Percentiles rank a stretch among this genome's conserved stretches.
phyloP scores from a whole-genome alignment of 2,113 vertebrate genomes.

The Psettodes erumei region DNA sequence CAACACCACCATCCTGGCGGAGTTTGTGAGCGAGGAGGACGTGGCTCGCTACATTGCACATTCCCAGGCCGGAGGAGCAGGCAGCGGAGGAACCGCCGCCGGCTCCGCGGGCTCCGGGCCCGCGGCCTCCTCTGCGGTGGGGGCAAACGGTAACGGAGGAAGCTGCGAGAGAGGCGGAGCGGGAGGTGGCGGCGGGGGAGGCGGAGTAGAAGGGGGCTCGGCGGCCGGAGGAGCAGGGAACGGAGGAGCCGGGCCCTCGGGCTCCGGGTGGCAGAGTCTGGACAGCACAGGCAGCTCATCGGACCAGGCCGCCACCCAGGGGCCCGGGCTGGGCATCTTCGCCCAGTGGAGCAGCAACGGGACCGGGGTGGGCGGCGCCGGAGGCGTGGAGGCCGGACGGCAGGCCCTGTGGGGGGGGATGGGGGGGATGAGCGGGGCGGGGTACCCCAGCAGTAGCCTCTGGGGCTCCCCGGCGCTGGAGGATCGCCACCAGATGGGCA shows the following conservation, averaged over 20 bases:
- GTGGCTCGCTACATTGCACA: conserved; percentile 98
- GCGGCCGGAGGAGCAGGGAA: conserved; percentile 58
- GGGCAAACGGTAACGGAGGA: conserved; percentile 68
- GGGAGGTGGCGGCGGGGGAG: conserved; percentile 49
- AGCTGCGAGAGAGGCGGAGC: conserved; percentile 79
- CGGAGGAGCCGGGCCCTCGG: conserved; percentile 62
- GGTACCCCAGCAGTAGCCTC: conserved; percentile 91
- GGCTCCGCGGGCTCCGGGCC: conserved; percentile 78
- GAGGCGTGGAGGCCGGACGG: conserved; percentile 86
- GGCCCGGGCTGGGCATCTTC: conserved; percentile 91
- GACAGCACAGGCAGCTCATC: conserved; percentile 93
- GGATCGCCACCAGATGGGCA: conserved; percentile 98
- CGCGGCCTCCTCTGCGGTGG: conserved; percentile 82
- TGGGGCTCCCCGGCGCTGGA: conserved; percentile 95
- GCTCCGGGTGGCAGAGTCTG: conserved; percentile 93
- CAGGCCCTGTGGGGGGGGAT: conserved; percentile 90
- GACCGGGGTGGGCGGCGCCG: conserved; percentile 81
- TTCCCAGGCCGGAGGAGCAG: conserved; percentile 84
- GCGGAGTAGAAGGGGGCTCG: conserved; percentile 60
- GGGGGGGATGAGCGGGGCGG: conserved; percentile 85
- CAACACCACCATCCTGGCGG: conserved; percentile 99
- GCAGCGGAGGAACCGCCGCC: conserved; percentile 59
- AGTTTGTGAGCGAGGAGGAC: conserved; percentile 99
- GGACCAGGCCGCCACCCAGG: conserved; percentile 86
- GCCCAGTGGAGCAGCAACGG: conserved; percentile 95